A percentile compares a stretch with the other conserved stretches of the same genome.
Conservation (phyloP, 2,113 vertebrate genomes). For the Puntigrus tetrazona region DNA sequence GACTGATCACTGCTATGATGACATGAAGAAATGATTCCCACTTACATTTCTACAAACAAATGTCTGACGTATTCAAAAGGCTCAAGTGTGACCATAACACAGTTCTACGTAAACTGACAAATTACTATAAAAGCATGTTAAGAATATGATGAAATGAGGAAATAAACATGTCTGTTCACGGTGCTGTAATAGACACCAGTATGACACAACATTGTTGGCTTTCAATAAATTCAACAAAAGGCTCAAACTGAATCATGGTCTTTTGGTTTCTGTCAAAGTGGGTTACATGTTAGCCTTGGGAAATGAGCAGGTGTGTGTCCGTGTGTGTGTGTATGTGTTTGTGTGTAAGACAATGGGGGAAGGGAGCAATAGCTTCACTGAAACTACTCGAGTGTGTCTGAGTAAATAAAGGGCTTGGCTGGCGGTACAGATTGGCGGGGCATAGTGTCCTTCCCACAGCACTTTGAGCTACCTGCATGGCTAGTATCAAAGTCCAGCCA, state of each 20-base stretch:
- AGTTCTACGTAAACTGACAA: background rate
- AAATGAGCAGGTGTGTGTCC: slow-evolving; percentile 30
- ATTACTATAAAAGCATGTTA: background rate
- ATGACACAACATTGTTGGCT: background rate
- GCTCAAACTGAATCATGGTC: background rate
- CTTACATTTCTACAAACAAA: background rate
- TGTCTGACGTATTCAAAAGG: background rate
- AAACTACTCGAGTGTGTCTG: slow-evolving; percentile 42
- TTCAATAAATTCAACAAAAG: background rate
- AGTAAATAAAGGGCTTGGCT: slow-evolving; percentile 24
- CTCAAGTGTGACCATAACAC: background rate
- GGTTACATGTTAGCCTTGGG: slow-evolving; percentile 27
- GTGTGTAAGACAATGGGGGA: slow-evolving; percentile 4
- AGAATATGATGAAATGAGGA: background rate
- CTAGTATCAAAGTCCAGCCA: background rate
- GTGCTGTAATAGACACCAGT: background rate
- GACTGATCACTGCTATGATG: slow-evolving; percentile 13
- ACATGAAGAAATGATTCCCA: slow-evolving; percentile 14
- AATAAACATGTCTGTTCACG: background rate
- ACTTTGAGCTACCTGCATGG: slow-evolving; percentile 31
- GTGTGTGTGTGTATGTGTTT: slow-evolving; percentile 32
- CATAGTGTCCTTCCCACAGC: background rate
- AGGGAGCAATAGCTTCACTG: slow-evolving; percentile 26
- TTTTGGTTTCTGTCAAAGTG: slow-evolving; percentile 6
- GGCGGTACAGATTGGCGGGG: background rate